Percentiles rank a stretch among this genome's conserved stretches.
Evolutionary conservation across 1,140 invertebrate species (phyloP).

Genomic region (Hyles vespertilio): DNA sequence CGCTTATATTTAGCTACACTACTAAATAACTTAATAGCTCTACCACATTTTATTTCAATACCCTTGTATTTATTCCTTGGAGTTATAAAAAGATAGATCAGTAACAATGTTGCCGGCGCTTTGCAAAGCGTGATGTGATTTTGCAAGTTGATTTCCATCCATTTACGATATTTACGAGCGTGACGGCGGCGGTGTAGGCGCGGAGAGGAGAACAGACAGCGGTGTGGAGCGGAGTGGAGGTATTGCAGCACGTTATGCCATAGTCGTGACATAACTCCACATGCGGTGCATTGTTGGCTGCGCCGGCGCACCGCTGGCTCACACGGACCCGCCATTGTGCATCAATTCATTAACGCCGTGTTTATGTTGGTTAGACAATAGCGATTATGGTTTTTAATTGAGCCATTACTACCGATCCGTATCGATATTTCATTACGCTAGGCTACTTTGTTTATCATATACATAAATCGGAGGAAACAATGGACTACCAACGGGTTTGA

Average conservation of each 20-base stretch:
- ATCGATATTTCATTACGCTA: too few relatives aligned
- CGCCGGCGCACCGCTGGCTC: slow-evolving; percentile 14
- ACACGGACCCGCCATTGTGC: slow-evolving; percentile 22
- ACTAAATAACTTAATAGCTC: too few relatives aligned
- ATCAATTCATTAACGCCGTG: slow-evolving; percentile 27
- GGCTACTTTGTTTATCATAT: too few relatives aligned
- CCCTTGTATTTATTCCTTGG: too few relatives aligned
- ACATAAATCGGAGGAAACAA: too few relatives aligned
- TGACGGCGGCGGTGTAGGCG: slow-evolving; percentile 1
- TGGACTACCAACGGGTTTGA: too few relatives aligned
- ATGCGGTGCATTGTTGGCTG: slow-evolving; percentile 20
- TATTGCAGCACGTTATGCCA: slow-evolving; percentile 21
- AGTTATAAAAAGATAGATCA: too few relatives aligned
- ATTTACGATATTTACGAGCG: slow-evolving; percentile 3
- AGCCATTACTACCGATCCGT: too few relatives aligned
- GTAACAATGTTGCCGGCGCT: not conserved
- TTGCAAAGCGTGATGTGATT: not conserved
- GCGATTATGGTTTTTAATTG: not conserved
- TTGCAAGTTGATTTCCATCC: slow-evolving; percentile 3
- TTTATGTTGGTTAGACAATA: not conserved
- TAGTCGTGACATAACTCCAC: slow-evolving; percentile 26
- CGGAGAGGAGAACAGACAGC: too few relatives aligned
- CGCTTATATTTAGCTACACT: too few relatives aligned
- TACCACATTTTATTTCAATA: too few relatives aligned
- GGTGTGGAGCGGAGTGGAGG: too few relatives aligned